These are phyloP conservation scores for Mylabris phalerata DNA, from an alignment of 1,140 invertebrate species.

Conservation along the genomic window DNA sequence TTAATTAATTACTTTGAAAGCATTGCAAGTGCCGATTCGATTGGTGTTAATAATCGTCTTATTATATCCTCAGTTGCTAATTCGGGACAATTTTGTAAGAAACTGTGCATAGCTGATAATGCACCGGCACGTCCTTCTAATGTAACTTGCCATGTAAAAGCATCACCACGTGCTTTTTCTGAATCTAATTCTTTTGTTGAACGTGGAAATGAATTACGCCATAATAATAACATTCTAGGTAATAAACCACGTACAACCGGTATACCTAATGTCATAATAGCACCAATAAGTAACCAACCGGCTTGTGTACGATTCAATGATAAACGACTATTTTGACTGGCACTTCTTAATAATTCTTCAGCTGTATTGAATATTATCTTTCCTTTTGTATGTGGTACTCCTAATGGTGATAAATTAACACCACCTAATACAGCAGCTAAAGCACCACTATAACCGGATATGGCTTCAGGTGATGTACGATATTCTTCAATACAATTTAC, in stretches of 20 bases:
- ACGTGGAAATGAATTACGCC: slow-evolving; percentile 96
- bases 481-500: slow-evolving; percentile 81
- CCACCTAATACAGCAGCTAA: slow-evolving; percentile 89
- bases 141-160: slow-evolving; percentile 98
- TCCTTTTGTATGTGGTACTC: slow-evolving; percentile 92
- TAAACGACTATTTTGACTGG: slow-evolving; percentile 93
- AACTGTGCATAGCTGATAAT: slow-evolving; percentile 89
- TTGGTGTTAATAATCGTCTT: slow-evolving; percentile 73
- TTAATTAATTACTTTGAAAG: slow-evolving; percentile 70
- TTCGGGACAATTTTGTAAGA: slow-evolving; percentile 84
- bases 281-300: slow-evolving; percentile 94
- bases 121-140: slow-evolving; percentile 94
- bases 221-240: slow-evolving; percentile 88
- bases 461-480: slow-evolving; percentile 86
- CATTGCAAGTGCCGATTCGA: slow-evolving; percentile 92
- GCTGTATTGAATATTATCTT: slow-evolving; percentile 96
- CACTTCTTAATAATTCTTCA: slow-evolving; percentile 92
- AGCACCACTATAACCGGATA: slow-evolving; percentile 89
- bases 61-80: slow-evolving; percentile 88
- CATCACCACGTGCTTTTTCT: slow-evolving; percentile 94
- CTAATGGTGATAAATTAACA: slow-evolving; percentile 82
- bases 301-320: slow-evolving; percentile 92
- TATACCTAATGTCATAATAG: slow-evolving; percentile 92
- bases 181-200: slow-evolving; percentile 94
- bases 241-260: slow-evolving; percentile 83